Evolutionary conservation across 1,140 invertebrate species (phyloP).

Genomic region (Drosophila nigromelanica): DNA sequence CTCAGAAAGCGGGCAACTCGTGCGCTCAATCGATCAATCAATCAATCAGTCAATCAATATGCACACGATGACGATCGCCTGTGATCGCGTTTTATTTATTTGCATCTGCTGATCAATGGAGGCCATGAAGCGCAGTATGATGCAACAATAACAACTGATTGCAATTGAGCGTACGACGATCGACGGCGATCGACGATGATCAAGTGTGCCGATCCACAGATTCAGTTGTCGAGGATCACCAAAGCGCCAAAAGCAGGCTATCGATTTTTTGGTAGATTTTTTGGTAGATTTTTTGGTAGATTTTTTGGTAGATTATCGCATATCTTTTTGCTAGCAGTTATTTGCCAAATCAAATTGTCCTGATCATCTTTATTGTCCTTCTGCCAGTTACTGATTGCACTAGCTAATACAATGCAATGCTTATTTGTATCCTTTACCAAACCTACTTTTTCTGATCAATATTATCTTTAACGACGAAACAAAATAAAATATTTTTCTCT

Average conservation of each 20-base stretch:
- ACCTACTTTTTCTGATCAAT: no score
- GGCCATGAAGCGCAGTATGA: conserved; percentile 57
- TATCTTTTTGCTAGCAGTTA: no score
- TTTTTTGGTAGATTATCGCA: no score
- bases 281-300: no score
- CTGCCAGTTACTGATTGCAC: no score
- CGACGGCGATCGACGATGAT: conserved; percentile 2
- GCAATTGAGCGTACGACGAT: conserved; percentile 42
- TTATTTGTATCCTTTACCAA: no score
- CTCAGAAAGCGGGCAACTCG: conserved; percentile 24
- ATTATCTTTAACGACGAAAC: no score
- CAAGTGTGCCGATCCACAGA: not conserved
- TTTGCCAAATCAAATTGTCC: no score
- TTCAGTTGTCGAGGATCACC: not conserved
- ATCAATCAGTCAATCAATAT: conserved; percentile 34
- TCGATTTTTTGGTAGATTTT: no score
- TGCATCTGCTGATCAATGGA: conserved; percentile 32
- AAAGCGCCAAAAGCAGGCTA: not conserved
- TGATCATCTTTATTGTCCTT: no score
- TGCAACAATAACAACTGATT: conserved; percentile 77
- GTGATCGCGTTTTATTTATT: conserved; percentile 37
- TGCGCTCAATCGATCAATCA: conserved; percentile 40
- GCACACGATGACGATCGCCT: conserved; percentile 49
- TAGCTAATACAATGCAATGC: no score
- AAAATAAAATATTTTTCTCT: no score